Base-by-base conservation (phyloP, 2,113 vertebrate species). In the Larimichthys crocea region DNA sequence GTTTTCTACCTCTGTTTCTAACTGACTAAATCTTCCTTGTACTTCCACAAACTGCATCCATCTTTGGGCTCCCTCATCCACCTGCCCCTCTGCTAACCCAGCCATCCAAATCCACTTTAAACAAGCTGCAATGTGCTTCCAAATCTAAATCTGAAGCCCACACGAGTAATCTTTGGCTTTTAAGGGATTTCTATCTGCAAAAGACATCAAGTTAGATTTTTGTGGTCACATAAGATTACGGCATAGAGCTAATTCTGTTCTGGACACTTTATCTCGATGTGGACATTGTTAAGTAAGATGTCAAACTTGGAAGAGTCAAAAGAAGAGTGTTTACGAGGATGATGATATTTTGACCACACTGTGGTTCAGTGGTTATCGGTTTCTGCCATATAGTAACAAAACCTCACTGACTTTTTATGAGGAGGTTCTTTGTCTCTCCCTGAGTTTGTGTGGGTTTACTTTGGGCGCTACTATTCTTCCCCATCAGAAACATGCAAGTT, bases 21-120 rank as follows among this genome's bases (percentile, higher is more conserved):
- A 62, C 49, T 56, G 50, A 75, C 65, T 88, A 63, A 67, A 71
- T 88, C 70, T 82, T 86, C 56, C 53, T 20, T 1, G 29, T 71
- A 70, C 68, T 78, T 73, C 55, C 61, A 61, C 62, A 71, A 42
- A 86, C 69, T 70, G 42, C 17, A 40, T 79, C 52, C 19, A 48
- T 82, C 73, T 79, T 80, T 56, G 66, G 19, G 20, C 50, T 78
- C 60, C 19, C 52, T 85, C 31, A 26, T 53, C 49, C 22, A 1
- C 17, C 67, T 55, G 19, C 40, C 24, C 48, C 29, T 49, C 35
- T 40, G 31, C 35, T 9, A 73, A 76, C 42, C 69, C 52, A 2
- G 73, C 20, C 11, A 0, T 66, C 67, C 42, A 59, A 79, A 80
- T 81, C 69, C 83, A 85, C 85, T 84, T 81, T 81, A 86, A 88